Conservation (phyloP, 2,113 vertebrate species). For the Leucosticte australis region DNA sequence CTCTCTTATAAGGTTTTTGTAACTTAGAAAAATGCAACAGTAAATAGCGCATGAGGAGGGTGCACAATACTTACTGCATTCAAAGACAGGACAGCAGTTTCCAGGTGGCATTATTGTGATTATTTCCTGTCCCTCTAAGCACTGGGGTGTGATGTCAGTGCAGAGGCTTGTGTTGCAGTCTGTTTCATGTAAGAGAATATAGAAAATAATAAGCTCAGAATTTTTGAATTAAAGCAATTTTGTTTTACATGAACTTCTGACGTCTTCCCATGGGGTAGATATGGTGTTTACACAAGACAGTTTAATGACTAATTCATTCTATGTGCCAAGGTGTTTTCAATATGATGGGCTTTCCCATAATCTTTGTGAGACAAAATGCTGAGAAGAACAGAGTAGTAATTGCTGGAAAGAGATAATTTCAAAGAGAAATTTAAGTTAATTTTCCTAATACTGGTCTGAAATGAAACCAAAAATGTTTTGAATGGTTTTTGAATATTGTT, state of each 20-base stretch:
- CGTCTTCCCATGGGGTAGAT: background rate
- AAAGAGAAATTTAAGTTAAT: background rate
- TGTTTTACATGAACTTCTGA: background rate
- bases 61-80: slow-evolving; percentile 68
- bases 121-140: slow-evolving; percentile 50
- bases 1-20: background rate
- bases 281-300: background rate
- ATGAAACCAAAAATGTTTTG: background rate
- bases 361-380: background rate
- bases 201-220: background rate
- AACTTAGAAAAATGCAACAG: background rate
- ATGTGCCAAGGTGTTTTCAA: background rate
- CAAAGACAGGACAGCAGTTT: slow-evolving; percentile 59
- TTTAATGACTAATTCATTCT: background rate
- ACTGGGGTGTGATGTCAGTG: background rate
- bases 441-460: background rate
- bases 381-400: background rate
- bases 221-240: background rate
- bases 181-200: background rate
- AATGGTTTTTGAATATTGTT: background rate
- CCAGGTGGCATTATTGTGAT: background rate
- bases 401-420: background rate
- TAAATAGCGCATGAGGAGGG: background rate
- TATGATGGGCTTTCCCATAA: background rate
- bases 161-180: slow-evolving; percentile 72